Base-by-base conservation (phyloP, 2,113 vertebrate species). In the Pituophis catenifer region DNA sequence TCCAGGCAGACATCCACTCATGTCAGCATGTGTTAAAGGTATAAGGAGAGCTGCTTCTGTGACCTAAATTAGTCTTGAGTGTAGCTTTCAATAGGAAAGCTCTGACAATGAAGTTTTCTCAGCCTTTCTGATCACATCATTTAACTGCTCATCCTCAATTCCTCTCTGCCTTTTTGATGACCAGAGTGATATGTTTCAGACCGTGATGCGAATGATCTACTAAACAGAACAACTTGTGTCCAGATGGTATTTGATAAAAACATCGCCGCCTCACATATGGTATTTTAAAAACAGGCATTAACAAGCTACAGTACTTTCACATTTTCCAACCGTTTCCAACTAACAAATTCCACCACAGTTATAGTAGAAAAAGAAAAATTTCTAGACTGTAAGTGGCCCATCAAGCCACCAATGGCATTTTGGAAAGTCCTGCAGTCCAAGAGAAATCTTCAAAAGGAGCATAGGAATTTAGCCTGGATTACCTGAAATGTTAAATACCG, bases 211-310 rank as follows among this genome's bases (percentile, higher is more conserved):
- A 85, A 44, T 90, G 26, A 85, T 59, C 26, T 86, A 85, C 29
- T 10, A 86, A 90, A 86, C 19, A 86, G 21, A 54, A 54, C n/a
- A 89, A 88, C 17, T 38, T 33, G 15, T 55, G 86, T 19, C 70
- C 55, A 93, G 54, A n/a, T 86, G 89, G 88, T 55, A 86, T 93
- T 90, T 90, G 92, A 93, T 90, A 57, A 85, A 89, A 93, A 85
- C 57, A 89, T 59, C 24, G 65, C 62, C 19, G 52, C 15, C 21
- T 50, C 88, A 90, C 65, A 59, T 50, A 90, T 48, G 54, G 55
- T 81, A 81, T 90, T 58, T 75, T 86, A 85, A 93, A 50, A 50
- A 44, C 9, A 58, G 9, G 52, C 58, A 44, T 81, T 90, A 33
- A 93, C 24, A 55, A 58, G 65, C 44, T 59, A 81, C 75, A 8